Evolutionary conservation across 2,888 invertebrate genomes (phyloP), one percentile per base, ranked within the genome.

Genomic region (Actias luna): DNA sequence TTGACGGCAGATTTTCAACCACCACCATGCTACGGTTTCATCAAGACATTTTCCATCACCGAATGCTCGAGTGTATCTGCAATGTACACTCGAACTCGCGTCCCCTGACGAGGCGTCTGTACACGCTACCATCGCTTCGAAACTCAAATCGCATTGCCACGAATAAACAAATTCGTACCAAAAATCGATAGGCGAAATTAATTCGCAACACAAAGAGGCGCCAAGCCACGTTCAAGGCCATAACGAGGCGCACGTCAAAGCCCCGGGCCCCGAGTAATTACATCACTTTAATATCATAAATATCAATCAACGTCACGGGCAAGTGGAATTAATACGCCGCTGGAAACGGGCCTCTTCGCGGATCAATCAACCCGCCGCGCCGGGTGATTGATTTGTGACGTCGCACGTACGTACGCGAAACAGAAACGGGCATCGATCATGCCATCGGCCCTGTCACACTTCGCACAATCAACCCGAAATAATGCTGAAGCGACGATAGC

Each of bases 311-410:
- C 75, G 87, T 87, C 87, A 29, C 68, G 63, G 64, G 69, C 66
- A 79, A 81, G 80, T 82, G 83, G 82, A 87, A 87, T 87, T 86
- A 87, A 87, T 87, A 86, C 84, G 80, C 82, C 82, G 80, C 82
- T 84, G 88, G 86, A 83, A n/a, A 84, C 82, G 85, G 77, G 81
- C 87, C 85, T 87, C 87, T 83, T 80, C 86, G 81, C 71, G 76
- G 80, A 89, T 91, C 92, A 84, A 88, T 92, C 91, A 89, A 72
- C 62, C 64, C 68, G 22, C n/a, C n/a, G n/a, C n/a, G 22, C 22
- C 52, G 73, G 78, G 72, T 88, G 90, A 90, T 90, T 85, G 91
- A 89, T 88, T 78, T 77, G 78, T 71, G 73, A 72, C 78, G 82
- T 78, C 83, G 76, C 80, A 74, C 74, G 65, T 76, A 76, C 83